Evolutionary conservation across 2,113 vertebrate genomes (phyloP).

Genomic region (Penelope pileata): DNA sequence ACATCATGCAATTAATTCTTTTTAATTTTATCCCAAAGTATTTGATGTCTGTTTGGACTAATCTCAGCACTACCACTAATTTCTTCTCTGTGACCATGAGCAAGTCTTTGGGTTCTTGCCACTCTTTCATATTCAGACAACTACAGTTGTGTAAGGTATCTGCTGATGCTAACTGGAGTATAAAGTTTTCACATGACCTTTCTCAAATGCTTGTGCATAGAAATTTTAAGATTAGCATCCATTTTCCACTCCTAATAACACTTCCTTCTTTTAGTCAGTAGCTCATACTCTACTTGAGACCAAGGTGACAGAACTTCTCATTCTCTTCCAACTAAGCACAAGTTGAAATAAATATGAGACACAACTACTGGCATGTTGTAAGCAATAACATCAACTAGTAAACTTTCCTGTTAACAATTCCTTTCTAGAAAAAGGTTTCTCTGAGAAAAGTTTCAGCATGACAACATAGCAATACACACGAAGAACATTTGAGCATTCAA

Average conservation of each 20-base stretch:
- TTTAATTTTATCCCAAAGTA: neutral
- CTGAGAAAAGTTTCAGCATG: neutral
- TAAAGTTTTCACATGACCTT: neutral
- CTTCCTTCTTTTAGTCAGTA: neutral
- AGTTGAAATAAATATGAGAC: neutral
- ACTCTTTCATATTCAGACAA: neutral
- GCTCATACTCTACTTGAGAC: neutral
- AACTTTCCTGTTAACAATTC: neutral
- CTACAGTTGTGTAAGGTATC: neutral
- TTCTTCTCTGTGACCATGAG: neutral
- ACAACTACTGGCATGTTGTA: neutral
- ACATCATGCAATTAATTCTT: neutral
- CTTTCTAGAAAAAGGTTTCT: neutral
- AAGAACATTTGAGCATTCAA: neutral
- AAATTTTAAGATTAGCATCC: neutral
- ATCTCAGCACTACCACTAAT: neutral
- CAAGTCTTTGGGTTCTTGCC: neutral
- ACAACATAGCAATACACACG: neutral
- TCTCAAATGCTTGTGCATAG: neutral
- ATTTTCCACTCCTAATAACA: neutral
- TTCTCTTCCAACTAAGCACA: neutral
- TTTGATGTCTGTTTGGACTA: neutral
- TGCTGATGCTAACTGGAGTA: neutral
- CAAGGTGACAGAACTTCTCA: neutral
- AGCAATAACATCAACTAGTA: neutral